phyloP scores from a whole-genome alignment of 2,113 vertebrate species.

The Todiramphus chloris region DNA sequence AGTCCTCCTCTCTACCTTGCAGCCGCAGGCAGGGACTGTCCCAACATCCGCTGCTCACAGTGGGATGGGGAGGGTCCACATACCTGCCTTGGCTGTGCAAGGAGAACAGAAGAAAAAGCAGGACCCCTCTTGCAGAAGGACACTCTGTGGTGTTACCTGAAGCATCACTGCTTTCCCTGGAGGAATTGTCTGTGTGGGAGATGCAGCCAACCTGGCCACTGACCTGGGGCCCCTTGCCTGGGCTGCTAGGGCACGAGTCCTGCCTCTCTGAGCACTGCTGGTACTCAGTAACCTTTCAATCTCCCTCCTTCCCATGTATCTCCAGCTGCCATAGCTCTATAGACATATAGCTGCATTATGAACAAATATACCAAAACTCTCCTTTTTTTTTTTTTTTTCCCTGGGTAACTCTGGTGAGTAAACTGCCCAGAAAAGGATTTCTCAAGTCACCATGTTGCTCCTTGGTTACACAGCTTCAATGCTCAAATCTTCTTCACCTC shows the following conservation, averaged over 20 bases:
- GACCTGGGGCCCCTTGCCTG: not conserved
- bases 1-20: not conserved
- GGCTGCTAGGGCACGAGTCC: not conserved
- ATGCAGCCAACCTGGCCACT: not conserved
- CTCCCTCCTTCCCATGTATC: not conserved
- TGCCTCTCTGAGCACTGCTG: not conserved
- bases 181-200: not conserved
- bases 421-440: not conserved
- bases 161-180: not conserved
- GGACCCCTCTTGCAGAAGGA: fast-evolving
- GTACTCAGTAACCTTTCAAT: not conserved
- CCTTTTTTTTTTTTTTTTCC: not conserved
- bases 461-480: not conserved
- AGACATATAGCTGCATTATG: not conserved
- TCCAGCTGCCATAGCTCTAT: not conserved
- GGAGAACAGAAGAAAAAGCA: not conserved
- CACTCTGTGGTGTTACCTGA: fast-evolving
- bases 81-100: fast-evolving
- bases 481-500: not conserved
- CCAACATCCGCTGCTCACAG: not conserved
- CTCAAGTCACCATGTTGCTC: not conserved
- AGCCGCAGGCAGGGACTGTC: not conserved
- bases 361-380: fast-evolving
- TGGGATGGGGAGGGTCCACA: not conserved
- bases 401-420: not conserved